Base-by-base conservation (phyloP, 64 coral and sea anemone genomes). In the Montipora capricornis region DNA sequence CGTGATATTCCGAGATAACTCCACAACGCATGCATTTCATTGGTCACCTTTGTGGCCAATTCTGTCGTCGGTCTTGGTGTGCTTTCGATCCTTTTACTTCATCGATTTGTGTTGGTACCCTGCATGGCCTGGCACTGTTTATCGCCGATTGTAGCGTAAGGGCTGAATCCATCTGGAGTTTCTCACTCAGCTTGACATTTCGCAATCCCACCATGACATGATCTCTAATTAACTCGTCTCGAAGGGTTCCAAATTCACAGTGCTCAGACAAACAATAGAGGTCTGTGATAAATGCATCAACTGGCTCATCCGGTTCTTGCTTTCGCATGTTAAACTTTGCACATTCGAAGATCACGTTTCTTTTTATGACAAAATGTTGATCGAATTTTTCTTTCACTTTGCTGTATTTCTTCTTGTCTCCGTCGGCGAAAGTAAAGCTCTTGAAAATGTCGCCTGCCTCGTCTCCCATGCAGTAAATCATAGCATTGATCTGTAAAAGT, bases 391-490 rank as follows among this genome's bases (percentile, higher is more conserved):
- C 37, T 11, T 57, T 57, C 1, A 57, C 53, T 11, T 57, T 57
- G 37, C 49, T 46, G 46, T 81, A 81, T 50, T 50, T 81, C 37
- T 81, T 55, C 44, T 50, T 14, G 6, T 81, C 6, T 50, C 58
- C 51, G 0, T 48, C 44, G 46, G 79, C 22, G 10, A 81, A 55
- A 20, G 37, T 53, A 20, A 81, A 81, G 14, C 29, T 50, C 7
- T 14, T 11, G 13, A 81, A 55, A 16, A 81, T 58, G 1, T 81
- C 79, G 47, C 60, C 79, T 14, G 79, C 79, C 22, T 55, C 58
- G 49, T 81, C 79, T 8, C 51, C 79, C 48, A 81, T 81, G 79
- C 47, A 81, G 79, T 81, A 81, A 13, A 81, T 81, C 14, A 81
- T 15, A 14, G 79, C 49, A 14, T 81, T 81, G 4, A 81, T 50